A percentile compares a stretch with the other conserved stretches of the same genome.
Evolutionary conservation across 92 coral and sea anemone species (phyloP).

Genomic region (Paramuricea clavata): DNA sequence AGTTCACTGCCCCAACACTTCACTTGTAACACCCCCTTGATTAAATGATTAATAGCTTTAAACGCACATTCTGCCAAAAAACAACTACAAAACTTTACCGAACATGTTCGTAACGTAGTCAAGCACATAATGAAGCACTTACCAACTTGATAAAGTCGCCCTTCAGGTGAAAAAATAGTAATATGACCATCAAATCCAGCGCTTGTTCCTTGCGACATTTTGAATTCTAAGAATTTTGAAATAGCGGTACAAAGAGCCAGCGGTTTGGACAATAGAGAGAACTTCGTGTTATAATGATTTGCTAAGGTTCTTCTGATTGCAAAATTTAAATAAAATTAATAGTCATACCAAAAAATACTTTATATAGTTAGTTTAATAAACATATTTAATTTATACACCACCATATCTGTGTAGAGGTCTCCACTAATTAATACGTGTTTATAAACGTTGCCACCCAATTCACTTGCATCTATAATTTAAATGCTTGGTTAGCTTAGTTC

Average conservation of each 20-base stretch:
- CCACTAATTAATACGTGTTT: no score
- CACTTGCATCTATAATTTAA: no score
- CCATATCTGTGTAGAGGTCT: no score
- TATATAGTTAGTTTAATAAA: no score
- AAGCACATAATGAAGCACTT: conserved; percentile 35
- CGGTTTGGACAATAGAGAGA: not conserved
- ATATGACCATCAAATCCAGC: conserved; percentile 99
- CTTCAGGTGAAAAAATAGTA: conserved; percentile 99
- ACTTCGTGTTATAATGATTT: not conserved
- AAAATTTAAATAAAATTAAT: no score
- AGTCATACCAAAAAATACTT: no score
- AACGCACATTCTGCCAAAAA: conserved; percentile 88
- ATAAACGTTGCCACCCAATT: no score
- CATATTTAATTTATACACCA: no score
- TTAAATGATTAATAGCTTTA: conserved; percentile 97
- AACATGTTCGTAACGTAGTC: not conserved
- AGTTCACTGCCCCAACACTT: no score
- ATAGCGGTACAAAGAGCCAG: not conserved
- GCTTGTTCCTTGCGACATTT: conserved; percentile 99
- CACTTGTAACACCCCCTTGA: conserved; percentile 97
- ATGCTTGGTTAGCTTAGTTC: no score
- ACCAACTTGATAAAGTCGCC: conserved; percentile 99
- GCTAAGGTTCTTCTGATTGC: no score
- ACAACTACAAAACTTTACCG: not conserved
- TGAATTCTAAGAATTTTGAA: conserved; percentile 18